Base-by-base conservation (phyloP, 1,140 invertebrate species). In the Tenebrio molitor region DNA sequence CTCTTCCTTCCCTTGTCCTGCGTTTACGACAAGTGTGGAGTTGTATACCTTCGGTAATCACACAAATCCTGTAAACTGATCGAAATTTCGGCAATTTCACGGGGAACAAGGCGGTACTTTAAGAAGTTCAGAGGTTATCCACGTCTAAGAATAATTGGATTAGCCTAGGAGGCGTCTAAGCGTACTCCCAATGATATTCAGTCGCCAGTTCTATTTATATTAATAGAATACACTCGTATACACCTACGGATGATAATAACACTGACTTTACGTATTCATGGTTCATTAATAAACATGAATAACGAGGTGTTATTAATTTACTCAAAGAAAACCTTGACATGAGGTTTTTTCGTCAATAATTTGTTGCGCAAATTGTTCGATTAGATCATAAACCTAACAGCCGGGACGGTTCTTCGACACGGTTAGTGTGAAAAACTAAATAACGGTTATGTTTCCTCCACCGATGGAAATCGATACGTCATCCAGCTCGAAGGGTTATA, bases 281-380 rank as follows among this genome's bases (percentile, higher is more conserved):
- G 14, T 21, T 44, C 42, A 66, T 66, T 66, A 66, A 66, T 66
- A 66, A 66, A 66, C 64, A 66, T 66, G 64, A 66, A 66, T 66
- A 42, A 65, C 25, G 19, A 66, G 33, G 64, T 66, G 64, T 44
- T 53, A 41, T 66, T 66, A 66, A 33, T 42, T 66, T 44, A 66
- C 44, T 66, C 44, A 41, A 25, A 66, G 50, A 25, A 25, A 58
- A 17, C 50, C 50, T 58, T 58, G 50, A 65, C 62, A 65, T 39
- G 62, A 12, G 23, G 23, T 58, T 25, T 19, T 58, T 58, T 58
- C 50, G 50, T 10, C 44, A 50, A 50, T 50, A 58, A 58, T 58
- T 58, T 58, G 23, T 58, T 58, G 23, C 23, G 50, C 23, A 58
- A 58, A 58, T 33, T 58, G 50, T 23, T 53, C 2, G 42, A 44